These are phyloP conservation scores for Sitta carolinensis DNA, from an alignment of 2,797 vertebrate genomes.

Conservation along the genomic window DNA sequence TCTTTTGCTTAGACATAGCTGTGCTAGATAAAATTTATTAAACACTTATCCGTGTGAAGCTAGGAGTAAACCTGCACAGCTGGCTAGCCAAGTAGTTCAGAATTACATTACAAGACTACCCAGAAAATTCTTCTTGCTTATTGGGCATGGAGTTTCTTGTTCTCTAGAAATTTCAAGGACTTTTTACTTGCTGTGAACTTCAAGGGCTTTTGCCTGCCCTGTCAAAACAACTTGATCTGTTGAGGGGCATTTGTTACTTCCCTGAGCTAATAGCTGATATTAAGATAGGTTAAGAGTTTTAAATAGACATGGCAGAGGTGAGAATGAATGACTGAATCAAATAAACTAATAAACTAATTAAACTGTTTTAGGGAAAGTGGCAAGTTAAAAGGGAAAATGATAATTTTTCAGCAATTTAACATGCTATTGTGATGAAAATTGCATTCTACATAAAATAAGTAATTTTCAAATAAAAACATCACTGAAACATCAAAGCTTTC, in stretches of 20 bases:
- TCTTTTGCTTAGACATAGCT: not conserved
- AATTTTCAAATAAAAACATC: slow-evolving; percentile 36
- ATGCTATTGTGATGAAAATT: slow-evolving; percentile 47
- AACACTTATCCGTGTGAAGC: not conserved
- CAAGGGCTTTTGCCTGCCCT: not conserved
- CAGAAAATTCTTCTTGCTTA: not conserved
- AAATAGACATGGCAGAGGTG: not conserved
- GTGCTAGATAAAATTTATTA: not conserved
- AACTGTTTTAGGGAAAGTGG: slow-evolving; percentile 18
- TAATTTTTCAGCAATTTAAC: slow-evolving; percentile 44
- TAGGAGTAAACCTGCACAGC: not conserved
- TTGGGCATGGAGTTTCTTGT: not conserved
- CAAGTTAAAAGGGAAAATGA: slow-evolving; percentile 3
- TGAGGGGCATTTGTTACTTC: not conserved
- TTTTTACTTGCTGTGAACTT: too few relatives aligned
- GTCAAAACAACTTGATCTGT: not conserved
- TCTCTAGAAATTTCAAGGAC: not conserved
- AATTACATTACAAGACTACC: not conserved
- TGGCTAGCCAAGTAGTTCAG: not conserved
- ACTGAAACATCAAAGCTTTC: slow-evolving; percentile 50
- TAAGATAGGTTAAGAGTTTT: not conserved
- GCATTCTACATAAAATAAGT: not conserved
- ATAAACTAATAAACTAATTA: not conserved
- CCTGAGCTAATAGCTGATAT: not conserved
- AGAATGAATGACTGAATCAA: slow-evolving; percentile 26